A percentile compares a stretch with the other conserved stretches of the same genome.
Evolutionary conservation across 2,888 invertebrate species (phyloP).

Genomic region (Meloe dianella): DNA sequence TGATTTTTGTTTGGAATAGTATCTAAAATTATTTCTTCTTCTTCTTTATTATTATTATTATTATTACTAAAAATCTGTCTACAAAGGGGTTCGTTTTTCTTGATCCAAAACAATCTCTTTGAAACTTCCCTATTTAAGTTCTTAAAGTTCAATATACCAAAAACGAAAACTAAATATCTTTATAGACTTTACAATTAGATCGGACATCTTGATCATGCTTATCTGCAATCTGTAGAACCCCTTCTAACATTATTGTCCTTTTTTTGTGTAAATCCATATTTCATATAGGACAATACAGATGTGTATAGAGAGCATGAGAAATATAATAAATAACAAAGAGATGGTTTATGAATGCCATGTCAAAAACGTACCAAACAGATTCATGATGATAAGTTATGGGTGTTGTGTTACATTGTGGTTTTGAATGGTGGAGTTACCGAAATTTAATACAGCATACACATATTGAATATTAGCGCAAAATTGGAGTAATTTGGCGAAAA

Average conservation of each 20-base stretch:
- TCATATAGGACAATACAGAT: slow-evolving; percentile 11
- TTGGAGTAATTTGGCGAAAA: background rate
- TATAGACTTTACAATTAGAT: slow-evolving; percentile 16
- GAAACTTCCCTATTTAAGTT: background rate
- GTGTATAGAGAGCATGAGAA: slow-evolving; percentile 3
- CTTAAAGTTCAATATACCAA: background rate
- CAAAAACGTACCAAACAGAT: slow-evolving; percentile 30
- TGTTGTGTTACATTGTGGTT: slow-evolving; percentile 36
- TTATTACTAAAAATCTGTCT: background rate
- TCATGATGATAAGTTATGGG: slow-evolving; percentile 37
- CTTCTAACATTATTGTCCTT: slow-evolving; percentile 22
- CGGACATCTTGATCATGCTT: slow-evolving; percentile 42
- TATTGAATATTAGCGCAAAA: background rate
- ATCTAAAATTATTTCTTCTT: background rate
- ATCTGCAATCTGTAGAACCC: slow-evolving; percentile 45
- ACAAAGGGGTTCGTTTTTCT: background rate
- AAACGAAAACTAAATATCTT: background rate
- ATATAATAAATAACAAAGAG: slow-evolving; percentile 13
- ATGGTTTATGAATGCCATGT: slow-evolving; percentile 17
- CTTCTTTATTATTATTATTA: background rate
- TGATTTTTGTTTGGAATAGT: background rate
- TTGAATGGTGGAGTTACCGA: slow-evolving; percentile 11
- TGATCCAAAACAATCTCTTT: background rate
- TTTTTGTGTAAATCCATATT: slow-evolving; percentile 3
- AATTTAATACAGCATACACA: background rate